Base-by-base conservation (phyloP, 35 echinoderm and acorn worm species). In the Diadema setosum region DNA sequence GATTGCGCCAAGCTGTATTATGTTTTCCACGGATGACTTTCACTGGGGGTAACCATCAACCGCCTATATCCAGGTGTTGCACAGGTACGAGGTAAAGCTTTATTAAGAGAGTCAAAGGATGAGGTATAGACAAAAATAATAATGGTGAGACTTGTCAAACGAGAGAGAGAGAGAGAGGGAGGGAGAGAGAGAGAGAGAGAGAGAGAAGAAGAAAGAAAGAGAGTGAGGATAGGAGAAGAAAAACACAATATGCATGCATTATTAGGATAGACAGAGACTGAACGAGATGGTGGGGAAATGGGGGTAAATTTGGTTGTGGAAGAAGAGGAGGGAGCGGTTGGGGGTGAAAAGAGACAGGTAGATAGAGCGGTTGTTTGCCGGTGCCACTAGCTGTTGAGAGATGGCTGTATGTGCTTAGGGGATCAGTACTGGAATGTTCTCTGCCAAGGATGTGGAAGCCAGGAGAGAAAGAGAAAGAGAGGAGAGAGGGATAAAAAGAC, bases 371-470 rank as follows among this genome's bases (percentile, higher is more conserved):
- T 44, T 39, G 48, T 52, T 78, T 78, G 73, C 73, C 73, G 44
- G 37, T 21, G 27, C 3, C 9, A 36, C 73, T 42, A 78, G n/a
- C 73, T 44, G 73, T 42, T 78, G 73, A 78, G 44, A 78, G 73
- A 78, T 41, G 73, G 24, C 44, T 78, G 37, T 41, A 44, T 78
- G 73, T 78, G 73, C 73, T 78, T 78, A 15, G 73, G 73, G 73
- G 73, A 78, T 78, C 37, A 78, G 73, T 25, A 21, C 9, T 35
- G 73, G 73, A 78, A 78, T 78, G 73, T 44, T 44, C 35, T 33
- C 33, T 24, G 21, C 35, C 40, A 78, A 78, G 39, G 39, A 78
- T 78, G 73, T 78, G 40, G 73, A 25, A 41, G 44, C 44, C 73
- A 78, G 73, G n/a, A n/a, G n/a, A n/a, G n/a, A n/a, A n/a, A 44